Percentiles rank a stretch among this genome's conserved stretches.
These are phyloP conservation scores for Dicrurus megarhynchus DNA, from an alignment of 2,113 vertebrate genomes.

Conservation along the genomic window DNA sequence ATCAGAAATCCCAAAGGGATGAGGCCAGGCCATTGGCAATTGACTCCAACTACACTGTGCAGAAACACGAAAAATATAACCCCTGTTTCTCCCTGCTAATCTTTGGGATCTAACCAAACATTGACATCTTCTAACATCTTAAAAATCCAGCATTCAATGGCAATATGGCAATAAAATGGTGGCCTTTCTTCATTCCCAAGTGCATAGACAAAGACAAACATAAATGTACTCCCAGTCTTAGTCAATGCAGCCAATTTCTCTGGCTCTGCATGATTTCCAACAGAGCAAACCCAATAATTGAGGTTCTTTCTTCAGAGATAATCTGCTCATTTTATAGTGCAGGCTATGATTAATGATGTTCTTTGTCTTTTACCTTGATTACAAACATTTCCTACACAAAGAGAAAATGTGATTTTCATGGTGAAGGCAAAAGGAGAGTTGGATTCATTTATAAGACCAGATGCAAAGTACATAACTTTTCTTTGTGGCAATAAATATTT, in stretches of 20 bases:
- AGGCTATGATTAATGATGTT: neutral
- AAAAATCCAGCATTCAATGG: neutral
- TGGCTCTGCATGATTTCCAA: neutral
- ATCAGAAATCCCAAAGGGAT: conserved; percentile 27
- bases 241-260: neutral
- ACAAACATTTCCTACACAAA: neutral
- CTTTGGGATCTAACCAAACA: neutral
- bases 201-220: neutral
- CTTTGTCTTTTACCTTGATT: neutral
- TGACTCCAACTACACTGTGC: neutral
- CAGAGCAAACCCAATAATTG: neutral
- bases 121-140: neutral
- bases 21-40: neutral
- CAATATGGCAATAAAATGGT: neutral
- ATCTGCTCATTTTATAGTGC: neutral
- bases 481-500: neutral
- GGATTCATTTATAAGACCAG: neutral
- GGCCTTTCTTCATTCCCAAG: neutral
- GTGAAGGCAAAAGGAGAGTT: neutral
- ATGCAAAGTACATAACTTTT: neutral
- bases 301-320: neutral
- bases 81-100: neutral
- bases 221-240: neutral
- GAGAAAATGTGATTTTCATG: neutral
- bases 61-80: neutral